These are phyloP conservation scores for Oryzias javanicus DNA, from an alignment of 2,113 vertebrate species.

Conservation along the genomic window DNA sequence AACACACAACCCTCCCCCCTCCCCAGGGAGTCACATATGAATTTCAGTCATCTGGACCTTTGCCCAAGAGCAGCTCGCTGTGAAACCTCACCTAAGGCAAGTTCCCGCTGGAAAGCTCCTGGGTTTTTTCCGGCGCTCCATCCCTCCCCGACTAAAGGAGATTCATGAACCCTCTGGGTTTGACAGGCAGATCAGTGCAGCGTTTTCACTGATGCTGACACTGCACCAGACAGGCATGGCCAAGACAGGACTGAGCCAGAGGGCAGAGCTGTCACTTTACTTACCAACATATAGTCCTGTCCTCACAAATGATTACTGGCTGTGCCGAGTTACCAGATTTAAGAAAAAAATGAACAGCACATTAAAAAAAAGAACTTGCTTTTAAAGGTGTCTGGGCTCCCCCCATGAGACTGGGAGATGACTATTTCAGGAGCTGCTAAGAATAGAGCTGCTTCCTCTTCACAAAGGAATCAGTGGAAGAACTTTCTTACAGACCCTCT, in stretches of 20 bases:
- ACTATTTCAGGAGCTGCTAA: neutral
- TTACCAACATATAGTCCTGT: neutral
- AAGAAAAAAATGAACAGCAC: neutral
- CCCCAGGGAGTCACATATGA: neutral
- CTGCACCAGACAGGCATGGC: neutral
- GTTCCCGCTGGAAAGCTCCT: neutral
- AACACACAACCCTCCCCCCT: neutral
- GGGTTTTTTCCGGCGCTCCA: slow-evolving; percentile 1
- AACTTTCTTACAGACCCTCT: neutral
- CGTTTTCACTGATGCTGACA: neutral
- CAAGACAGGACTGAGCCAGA: neutral
- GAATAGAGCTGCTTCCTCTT: neutral
- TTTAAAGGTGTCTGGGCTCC: neutral
- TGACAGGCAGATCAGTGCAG: slow-evolving; percentile 2
- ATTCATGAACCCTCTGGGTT: slow-evolving; percentile 2
- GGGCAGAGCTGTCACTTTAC: slow-evolving; percentile 1
- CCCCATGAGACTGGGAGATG: neutral
- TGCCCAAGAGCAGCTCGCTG: neutral
- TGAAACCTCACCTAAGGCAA: slow-evolving; percentile 1
- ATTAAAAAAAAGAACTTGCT: neutral
- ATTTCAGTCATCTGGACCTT: neutral
- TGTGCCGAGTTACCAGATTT: neutral
- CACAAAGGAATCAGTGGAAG: neutral
- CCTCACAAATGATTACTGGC: neutral
- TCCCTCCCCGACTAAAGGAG: neutral